phyloP scores from a whole-genome alignment of 2,113 vertebrate species.

The Phodopus roborovskii region DNA sequence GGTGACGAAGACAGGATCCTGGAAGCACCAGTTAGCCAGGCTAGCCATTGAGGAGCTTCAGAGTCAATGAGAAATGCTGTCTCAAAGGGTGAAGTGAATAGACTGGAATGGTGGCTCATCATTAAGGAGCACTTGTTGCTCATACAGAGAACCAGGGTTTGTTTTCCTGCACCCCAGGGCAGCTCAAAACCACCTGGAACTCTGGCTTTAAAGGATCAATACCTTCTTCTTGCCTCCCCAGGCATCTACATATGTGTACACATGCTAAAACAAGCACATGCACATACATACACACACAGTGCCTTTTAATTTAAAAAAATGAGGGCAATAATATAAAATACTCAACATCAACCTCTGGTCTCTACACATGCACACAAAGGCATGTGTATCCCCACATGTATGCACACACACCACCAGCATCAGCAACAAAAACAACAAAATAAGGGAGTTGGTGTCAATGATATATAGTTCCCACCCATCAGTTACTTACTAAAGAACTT shows the following conservation, averaged over 20 bases:
- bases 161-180: neutral
- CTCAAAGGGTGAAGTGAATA: neutral
- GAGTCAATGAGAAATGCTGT: neutral
- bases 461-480: neutral
- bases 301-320: neutral
- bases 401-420: neutral
- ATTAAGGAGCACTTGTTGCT: neutral
- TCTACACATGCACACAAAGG: neutral
- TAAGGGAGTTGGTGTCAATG: neutral
- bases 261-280: neutral
- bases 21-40: neutral
- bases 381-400: neutral
- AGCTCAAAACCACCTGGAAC: neutral
- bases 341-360: neutral
- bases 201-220: too few relatives aligned
- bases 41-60: neutral
- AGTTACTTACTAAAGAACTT: neutral
- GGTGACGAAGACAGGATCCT: neutral
- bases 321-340: too few relatives aligned
- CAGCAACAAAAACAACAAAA: neutral
- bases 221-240: neutral
- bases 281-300: neutral
- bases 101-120: too few relatives aligned
- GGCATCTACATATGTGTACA: neutral
- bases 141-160: neutral